phyloP scores from a whole-genome alignment of 2,113 vertebrate species.

The Paratilapia polleni region DNA sequence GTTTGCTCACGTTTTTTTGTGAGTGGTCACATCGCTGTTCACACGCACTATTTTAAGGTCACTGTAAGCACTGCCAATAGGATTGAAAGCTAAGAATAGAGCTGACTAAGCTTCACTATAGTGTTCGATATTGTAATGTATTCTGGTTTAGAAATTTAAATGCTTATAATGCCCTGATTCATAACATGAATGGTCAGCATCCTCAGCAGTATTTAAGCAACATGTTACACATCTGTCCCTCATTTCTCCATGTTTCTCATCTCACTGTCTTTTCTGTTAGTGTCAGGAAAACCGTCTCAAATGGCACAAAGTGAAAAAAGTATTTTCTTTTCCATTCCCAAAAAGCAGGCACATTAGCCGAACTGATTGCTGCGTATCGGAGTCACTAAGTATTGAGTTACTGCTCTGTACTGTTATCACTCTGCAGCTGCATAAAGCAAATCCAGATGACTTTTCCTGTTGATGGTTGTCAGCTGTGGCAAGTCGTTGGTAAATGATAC shows the following conservation, averaged over 20 bases:
- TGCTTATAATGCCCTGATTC: neutral
- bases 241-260: neutral
- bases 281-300: neutral
- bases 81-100: no score
- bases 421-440: constrained; percentile 14
- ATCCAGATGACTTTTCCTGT: constrained; percentile 27
- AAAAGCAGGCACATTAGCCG: neutral
- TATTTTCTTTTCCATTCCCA: neutral
- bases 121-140: no score
- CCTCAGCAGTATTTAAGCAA: neutral
- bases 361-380: neutral
- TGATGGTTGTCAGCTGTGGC: constrained; percentile 25
- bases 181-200: neutral
- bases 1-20: no score
- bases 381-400: neutral
- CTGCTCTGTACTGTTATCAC: neutral
- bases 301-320: neutral
- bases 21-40: no score
- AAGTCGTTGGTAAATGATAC: neutral
- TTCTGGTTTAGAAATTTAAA: no score
- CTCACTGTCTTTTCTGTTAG: neutral
- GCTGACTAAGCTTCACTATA: no score
- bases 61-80: no score
- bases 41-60: no score
- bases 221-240: neutral